Evolutionary conservation across 2,797 vertebrate species (phyloP).

Genomic region (Aeoliscus strigatus): DNA sequence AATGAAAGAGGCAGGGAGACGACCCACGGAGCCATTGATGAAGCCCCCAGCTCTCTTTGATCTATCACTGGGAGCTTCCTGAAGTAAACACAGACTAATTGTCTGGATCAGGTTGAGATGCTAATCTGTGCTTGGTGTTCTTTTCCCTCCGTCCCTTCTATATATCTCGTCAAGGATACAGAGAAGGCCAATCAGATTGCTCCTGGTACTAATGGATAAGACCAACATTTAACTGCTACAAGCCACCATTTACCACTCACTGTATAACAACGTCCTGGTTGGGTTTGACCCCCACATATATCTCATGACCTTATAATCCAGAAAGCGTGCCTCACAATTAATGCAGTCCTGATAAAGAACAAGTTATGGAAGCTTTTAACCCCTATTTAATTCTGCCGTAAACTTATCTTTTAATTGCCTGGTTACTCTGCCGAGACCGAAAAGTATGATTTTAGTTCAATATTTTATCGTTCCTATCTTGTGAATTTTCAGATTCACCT

Average conservation of each 20-base stretch:
- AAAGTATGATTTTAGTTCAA: conserved; percentile 22
- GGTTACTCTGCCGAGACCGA: conserved; percentile 29
- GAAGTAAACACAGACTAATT: conserved; percentile 89
- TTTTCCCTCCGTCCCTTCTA: conserved; percentile 69
- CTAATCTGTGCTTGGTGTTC: conserved; percentile 75
- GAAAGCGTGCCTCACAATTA: conserved; percentile 53
- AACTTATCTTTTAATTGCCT: conserved; percentile 72
- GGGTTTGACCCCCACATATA: conserved; percentile 45
- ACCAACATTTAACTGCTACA: conserved; percentile 20
- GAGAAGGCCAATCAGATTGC: conserved; percentile 66
- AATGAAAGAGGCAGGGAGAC: conserved; percentile 41
- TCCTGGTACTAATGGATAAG: conserved; percentile 24
- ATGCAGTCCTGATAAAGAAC: conserved; percentile 57
- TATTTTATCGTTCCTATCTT: no score
- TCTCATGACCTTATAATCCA: conserved; percentile 66
- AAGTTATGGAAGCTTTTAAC: conserved; percentile 36
- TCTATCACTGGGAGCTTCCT: conserved; percentile 72
- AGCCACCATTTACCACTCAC: conserved; percentile 4
- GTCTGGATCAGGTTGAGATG: conserved; percentile 82
- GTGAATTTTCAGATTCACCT: no score
- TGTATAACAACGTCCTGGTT: conserved; percentile 18
- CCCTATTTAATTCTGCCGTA: conserved; percentile 44
- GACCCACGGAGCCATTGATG: conserved; percentile 64
- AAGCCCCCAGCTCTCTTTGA: conserved; percentile 72
- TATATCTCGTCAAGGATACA: conserved; percentile 70